These are phyloP conservation scores for Pangasius macronema DNA, from an alignment of 2,797 vertebrate genomes.

Conservation along the genomic window DNA sequence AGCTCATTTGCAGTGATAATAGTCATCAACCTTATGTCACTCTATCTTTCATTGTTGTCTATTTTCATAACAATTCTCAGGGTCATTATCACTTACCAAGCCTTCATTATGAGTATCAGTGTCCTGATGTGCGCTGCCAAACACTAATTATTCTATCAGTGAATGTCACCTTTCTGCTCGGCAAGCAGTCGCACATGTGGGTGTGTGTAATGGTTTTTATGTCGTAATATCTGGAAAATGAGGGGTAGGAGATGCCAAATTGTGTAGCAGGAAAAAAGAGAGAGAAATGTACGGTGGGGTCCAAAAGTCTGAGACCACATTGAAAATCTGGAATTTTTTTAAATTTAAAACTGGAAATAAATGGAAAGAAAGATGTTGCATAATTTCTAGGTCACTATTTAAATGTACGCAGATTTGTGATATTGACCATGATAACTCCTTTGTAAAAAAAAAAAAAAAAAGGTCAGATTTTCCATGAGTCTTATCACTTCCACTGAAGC, in stretches of 20 bases:
- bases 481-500: too few relatives aligned
- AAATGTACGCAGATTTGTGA: too few relatives aligned
- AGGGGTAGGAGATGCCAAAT: background rate
- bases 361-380: too few relatives aligned
- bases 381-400: too few relatives aligned
- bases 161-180: constrained; percentile 51
- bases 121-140: constrained; percentile 37
- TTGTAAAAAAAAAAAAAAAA: too few relatives aligned
- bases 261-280: background rate
- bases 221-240: background rate
- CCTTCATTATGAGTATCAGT: constrained; percentile 32
- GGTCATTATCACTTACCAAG: constrained; percentile 33
- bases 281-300: constrained; percentile 15
- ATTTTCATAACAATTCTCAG: constrained; percentile 17
- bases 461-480: too few relatives aligned
- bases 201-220: background rate
- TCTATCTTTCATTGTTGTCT: background rate
- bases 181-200: constrained; percentile 7
- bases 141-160: constrained; percentile 48
- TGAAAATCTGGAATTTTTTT: background rate
- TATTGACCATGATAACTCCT: too few relatives aligned
- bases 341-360: background rate
- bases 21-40: background rate
- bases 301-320: background rate
- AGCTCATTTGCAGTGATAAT: constrained; percentile 6